These are phyloP conservation scores for Chinchilla lanigera DNA, from an alignment of 2,113 vertebrate species.

Conservation along the genomic window DNA sequence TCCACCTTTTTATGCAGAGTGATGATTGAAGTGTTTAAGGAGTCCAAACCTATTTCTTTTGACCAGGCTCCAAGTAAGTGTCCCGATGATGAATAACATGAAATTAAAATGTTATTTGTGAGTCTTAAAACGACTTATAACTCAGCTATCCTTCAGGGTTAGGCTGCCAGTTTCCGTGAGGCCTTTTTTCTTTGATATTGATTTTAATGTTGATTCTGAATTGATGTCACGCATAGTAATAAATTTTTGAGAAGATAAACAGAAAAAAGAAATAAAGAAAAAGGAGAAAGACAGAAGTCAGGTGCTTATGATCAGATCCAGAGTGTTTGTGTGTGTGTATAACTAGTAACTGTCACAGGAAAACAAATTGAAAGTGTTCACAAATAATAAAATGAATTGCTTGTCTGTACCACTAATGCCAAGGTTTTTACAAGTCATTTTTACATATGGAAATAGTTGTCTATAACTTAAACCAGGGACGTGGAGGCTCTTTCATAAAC, in stretches of 20 bases:
- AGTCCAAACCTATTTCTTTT: not conserved
- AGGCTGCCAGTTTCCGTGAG: not conserved
- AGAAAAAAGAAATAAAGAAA: not conserved
- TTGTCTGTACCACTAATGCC: not conserved
- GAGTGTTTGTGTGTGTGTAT: not conserved
- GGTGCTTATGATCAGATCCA: not conserved
- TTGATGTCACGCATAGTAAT: not conserved
- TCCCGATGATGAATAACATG: not conserved
- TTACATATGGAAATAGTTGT: not conserved
- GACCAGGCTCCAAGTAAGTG: not conserved
- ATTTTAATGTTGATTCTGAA: not conserved
- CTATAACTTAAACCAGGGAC: slow-evolving; percentile 4
- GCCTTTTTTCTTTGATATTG: not conserved
- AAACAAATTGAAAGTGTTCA: not conserved
- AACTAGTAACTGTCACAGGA: not conserved
- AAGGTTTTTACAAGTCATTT: slow-evolving; percentile 6
- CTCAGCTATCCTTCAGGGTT: not conserved
- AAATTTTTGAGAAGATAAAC: not conserved
- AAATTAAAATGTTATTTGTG: not conserved
- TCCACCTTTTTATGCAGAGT: not conserved
- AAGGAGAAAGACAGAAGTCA: not conserved
- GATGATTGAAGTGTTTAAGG: not conserved
- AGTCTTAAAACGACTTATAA: not conserved
- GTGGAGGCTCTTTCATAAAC: not conserved
- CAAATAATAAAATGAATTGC: not conserved